Evolutionary conservation across 2,888 invertebrate genomes (phyloP), one percentile per base, ranked within the genome.

Genomic region (Kryphioiulus occultus): DNA sequence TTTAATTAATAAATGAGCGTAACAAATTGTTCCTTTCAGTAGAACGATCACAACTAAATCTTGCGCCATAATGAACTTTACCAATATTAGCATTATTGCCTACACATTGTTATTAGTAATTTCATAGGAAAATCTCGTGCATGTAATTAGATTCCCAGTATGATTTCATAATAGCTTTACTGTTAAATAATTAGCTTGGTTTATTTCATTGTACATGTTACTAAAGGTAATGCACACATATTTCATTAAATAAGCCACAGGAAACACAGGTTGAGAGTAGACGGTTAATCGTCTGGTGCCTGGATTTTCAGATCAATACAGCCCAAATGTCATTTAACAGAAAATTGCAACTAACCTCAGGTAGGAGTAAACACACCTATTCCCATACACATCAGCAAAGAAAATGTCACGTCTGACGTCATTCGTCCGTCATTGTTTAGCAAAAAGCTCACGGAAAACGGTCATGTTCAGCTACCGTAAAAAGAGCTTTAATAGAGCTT

Each of bases 371-470:
- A 68, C 4, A n/a, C 68, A 26, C 26, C 26, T n/a, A 68, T 7
- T 68, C 7, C 68, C 68, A 53, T 53, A n/a, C n/a, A 53, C 19
- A n/a, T 53, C 53, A 4, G 68, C 68, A 7, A 68, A 26, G 22
- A 68, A 68, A 68, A 68, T 68, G 68, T 26, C 68, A 68, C 68
- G 68, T 68, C 22, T 68, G 68, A 68, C 68, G 68, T 68, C 68
- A 68, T 59, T 59, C 59, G n/a, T n/a, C 59, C 19, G 19, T 19
- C 59, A 59, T 59, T 19, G 19, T 59, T n/a, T n/a, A 9, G 19
- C 15, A 17, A 47, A 47, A 47, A 47, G 47, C 17, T 17, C 47
- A 47, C 17, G 17, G 15, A 47, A 47, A 47, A 17, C 22, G n/a
- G 68, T 26, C 10, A 68, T 9, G n/a, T 10, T 26, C 68, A 26